A percentile compares a stretch with the other conserved stretches of the same genome.
Conservation (phyloP, 2,888 invertebrate genomes). For the Drosophila lutescens region DNA sequence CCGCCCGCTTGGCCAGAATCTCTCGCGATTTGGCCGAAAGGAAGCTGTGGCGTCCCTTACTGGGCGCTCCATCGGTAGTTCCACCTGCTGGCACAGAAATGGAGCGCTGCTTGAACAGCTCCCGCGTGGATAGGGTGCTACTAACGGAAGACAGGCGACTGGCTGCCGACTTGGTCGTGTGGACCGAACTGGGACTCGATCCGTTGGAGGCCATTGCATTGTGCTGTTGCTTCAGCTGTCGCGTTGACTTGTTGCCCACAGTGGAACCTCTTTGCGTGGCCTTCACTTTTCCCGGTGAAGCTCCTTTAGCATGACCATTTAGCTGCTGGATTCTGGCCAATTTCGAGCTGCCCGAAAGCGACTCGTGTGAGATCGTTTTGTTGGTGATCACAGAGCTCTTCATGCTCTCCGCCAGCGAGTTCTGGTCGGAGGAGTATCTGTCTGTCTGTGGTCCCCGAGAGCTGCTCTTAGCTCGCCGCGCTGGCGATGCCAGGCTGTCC, state of each 20-base stretch:
- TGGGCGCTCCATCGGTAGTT: slow-evolving; percentile 37
- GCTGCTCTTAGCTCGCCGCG: slow-evolving; percentile 67
- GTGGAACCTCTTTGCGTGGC: slow-evolving; percentile 55
- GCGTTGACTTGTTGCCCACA: slow-evolving; percentile 61
- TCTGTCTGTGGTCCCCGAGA: slow-evolving; percentile 55
- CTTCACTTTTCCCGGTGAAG: slow-evolving; percentile 13
- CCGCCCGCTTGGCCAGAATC: slow-evolving; percentile 83
- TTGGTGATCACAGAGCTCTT: slow-evolving; percentile 84
- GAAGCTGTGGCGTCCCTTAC: slow-evolving; percentile 81
- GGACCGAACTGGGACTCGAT: slow-evolving; percentile 83
- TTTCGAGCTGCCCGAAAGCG: slow-evolving; percentile 72
- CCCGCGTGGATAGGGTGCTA: slow-evolving; percentile 82
- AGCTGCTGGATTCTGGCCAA: slow-evolving; percentile 80
- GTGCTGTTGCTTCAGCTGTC: slow-evolving; percentile 77
- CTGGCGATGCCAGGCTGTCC: slow-evolving; percentile 82
- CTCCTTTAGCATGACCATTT: slow-evolving; percentile 58
- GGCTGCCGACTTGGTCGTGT: slow-evolving; percentile 83
- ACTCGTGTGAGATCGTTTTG: slow-evolving; percentile 84
- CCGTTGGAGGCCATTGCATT: slow-evolving; percentile 81
- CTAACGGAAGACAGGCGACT: slow-evolving; percentile 83
- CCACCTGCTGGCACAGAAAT: slow-evolving; percentile 82
- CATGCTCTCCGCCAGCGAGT: slow-evolving; percentile 84
- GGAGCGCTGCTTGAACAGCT: slow-evolving; percentile 83
- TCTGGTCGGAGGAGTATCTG: slow-evolving; percentile 76
- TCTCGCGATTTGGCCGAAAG: slow-evolving; percentile 84